phyloP scores from a whole-genome alignment of 2,797 vertebrate genomes.

The Sphenodon punctatus region DNA sequence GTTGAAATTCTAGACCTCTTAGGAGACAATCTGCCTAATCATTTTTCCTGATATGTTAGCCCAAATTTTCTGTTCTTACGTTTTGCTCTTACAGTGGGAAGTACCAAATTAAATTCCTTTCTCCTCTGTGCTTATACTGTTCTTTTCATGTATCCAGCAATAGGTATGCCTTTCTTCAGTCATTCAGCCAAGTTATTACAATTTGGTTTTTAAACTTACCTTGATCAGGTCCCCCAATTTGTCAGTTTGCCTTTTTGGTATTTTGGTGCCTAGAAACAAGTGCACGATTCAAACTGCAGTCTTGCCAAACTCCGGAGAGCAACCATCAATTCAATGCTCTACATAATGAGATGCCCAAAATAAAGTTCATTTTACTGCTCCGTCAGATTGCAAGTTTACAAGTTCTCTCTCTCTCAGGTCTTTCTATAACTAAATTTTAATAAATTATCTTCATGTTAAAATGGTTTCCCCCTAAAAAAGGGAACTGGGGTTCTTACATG shows the following conservation, averaged over 20 bases:
- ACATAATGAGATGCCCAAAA: fast-evolving
- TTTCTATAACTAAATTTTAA: not conserved
- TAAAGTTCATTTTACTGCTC: not conserved
- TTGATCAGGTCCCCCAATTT: not conserved
- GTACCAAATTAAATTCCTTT: not conserved
- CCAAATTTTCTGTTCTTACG: too few relatives aligned
- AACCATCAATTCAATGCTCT: not conserved
- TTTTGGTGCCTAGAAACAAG: not conserved
- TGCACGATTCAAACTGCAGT: not conserved
- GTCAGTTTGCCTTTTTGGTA: not conserved
- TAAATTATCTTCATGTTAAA: not conserved
- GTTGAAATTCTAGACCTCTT: too few relatives aligned
- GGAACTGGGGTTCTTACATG: too few relatives aligned
- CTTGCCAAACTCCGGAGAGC: fast-evolving
- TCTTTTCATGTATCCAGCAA: not conserved
- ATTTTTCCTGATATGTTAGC: too few relatives aligned
- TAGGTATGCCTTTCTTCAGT: not conserved
- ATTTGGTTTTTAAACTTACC: not conserved
- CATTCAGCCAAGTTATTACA: not conserved
- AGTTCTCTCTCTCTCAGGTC: not conserved
- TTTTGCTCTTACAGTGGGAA: too few relatives aligned
- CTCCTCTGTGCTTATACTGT: not conserved
- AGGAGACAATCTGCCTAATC: too few relatives aligned
- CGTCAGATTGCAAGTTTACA: not conserved
- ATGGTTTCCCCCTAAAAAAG: not conserved